Evolutionary conservation across 2,888 invertebrate species (phyloP), one percentile per base, ranked within the genome.

Genomic region (Tryphoninae sp.): DNA sequence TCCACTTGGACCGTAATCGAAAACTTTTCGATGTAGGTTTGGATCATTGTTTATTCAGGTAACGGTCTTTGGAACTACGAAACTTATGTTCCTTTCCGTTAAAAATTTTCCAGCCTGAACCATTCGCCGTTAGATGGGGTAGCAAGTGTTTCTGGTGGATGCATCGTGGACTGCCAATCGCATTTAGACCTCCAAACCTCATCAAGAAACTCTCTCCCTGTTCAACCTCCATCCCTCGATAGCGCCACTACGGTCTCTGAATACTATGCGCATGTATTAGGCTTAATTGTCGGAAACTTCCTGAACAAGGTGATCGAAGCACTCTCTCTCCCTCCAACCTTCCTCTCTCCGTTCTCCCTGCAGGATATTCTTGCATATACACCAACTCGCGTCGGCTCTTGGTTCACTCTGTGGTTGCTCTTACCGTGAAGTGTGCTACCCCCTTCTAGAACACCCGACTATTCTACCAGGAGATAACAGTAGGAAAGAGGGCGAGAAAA

Each of bases 251-350:
- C 67, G 61, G 53, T 65, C 71, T 67, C 69, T 67, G 79, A 71
- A 79, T 81, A 75, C 65, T 79, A 78, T 78, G 81, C 75, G 74
- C 78, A 78, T 81, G 81, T 78, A 79, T 81, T 79, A 79, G 75
- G 62, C 65, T 81, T 78, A 81, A 78, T 78, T 81, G 81, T 78
- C 62, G 72, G 75, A 76, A 79, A 82, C 71, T 82, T 75, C 71
- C 71, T 55, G 61, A 79, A 79, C 68, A 65, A 64, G 67, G 59
- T 62, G 79, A 82, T 82, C 81, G 75, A 81, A 78, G 72, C 65
- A 3, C 61, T 23, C 55, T 49, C 49, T 76, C 75, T 55, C 22
- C 4, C 55, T 19, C 23, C 22, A 23, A 49, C 13, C 62, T 61
- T 84, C 84, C 82, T 61, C 80, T 84, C 78, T 81, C 77, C 75